Evolutionary conservation across 1,140 invertebrate genomes (phyloP).

Genomic region (Globodera rostochiensis): DNA sequence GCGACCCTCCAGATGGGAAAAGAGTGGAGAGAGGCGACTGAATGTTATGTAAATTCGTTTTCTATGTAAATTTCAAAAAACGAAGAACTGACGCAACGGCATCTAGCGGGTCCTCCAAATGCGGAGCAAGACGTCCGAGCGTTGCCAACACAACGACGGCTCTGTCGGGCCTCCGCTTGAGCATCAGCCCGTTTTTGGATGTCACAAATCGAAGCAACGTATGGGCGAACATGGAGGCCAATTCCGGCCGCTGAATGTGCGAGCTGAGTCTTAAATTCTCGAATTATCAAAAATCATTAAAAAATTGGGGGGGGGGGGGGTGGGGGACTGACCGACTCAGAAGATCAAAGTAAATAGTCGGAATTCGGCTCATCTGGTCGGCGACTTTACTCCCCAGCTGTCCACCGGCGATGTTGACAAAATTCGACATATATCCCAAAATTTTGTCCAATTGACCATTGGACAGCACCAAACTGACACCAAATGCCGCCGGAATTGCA

Average conservation of each 20-base stretch:
- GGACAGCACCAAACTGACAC: conserved; percentile 4
- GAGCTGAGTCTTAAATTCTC: conserved; percentile 4
- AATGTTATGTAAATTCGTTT: background rate
- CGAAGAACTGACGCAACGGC: conserved; percentile 16
- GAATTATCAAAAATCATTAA: background rate
- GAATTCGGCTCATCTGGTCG: conserved; percentile 1
- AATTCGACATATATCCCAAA: conserved; percentile 7
- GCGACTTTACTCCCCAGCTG: background rate
- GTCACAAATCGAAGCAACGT: conserved; percentile 22
- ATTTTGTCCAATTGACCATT: conserved; percentile 22
- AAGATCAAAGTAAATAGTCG: conserved; percentile 27
- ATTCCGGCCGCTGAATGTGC: conserved; percentile 12
- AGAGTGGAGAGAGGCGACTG: conserved; percentile 13
- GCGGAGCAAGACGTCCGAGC: conserved; percentile 10
- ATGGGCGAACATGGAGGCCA: conserved; percentile 10
- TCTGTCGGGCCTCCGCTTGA: conserved; percentile 14
- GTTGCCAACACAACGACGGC: conserved; percentile 6
- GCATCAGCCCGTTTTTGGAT: conserved; percentile 10
- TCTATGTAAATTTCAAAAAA: background rate
- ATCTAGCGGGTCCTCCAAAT: conserved; percentile 13
- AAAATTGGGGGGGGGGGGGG: background rate
- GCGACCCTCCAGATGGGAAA: conserved; percentile 22
- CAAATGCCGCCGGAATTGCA: conserved; percentile 5
- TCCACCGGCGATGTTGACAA: background rate
- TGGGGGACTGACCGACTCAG: conserved; percentile 1